These are phyloP conservation scores for Thaumetopoea pityocampa DNA, from an alignment of 1,140 invertebrate genomes.

Conservation along the genomic window DNA sequence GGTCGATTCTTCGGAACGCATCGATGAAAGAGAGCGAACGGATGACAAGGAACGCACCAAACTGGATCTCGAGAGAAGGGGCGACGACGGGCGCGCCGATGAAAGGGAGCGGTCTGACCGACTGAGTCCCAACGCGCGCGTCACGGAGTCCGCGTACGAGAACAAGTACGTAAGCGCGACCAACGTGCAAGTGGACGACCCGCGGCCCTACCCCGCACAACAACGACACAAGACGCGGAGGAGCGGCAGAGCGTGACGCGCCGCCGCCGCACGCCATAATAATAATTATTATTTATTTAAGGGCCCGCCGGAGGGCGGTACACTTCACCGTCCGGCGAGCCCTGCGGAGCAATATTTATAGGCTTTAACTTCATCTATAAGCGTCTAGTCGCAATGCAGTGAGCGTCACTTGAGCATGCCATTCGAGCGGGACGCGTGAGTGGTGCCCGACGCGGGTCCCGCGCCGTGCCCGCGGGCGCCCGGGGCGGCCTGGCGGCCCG, in stretches of 20 bases:
- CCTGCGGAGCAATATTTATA: no score
- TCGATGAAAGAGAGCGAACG: constrained; percentile 12
- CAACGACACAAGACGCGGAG: constrained; percentile 28
- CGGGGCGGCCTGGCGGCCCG: no score
- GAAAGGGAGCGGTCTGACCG: constrained; percentile 44
- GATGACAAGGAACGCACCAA: constrained; percentile 25
- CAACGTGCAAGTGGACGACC: constrained; percentile 46
- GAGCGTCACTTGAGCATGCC: no score
- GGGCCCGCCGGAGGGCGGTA: no score
- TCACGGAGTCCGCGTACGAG: constrained; percentile 46
- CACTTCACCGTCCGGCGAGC: no score
- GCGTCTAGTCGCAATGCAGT: no score
- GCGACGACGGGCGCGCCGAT: constrained; percentile 35
- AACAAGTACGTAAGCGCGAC: constrained; percentile 50
- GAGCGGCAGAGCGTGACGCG: constrained; percentile 27
- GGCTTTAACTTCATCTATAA: no score
- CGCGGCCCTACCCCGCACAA: constrained; percentile 23
- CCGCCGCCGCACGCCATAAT: constrained; percentile 49
- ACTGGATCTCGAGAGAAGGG: constrained; percentile 34
- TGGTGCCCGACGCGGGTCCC: no score
- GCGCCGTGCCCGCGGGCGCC: no score
- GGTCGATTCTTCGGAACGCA: constrained; percentile 23
- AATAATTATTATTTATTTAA: constrained; percentile 51
- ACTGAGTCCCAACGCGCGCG: constrained; percentile 49
- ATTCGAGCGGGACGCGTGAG: no score